Base-by-base conservation (phyloP, 2,888 invertebrate species). In the Ormyrus rosae region DNA sequence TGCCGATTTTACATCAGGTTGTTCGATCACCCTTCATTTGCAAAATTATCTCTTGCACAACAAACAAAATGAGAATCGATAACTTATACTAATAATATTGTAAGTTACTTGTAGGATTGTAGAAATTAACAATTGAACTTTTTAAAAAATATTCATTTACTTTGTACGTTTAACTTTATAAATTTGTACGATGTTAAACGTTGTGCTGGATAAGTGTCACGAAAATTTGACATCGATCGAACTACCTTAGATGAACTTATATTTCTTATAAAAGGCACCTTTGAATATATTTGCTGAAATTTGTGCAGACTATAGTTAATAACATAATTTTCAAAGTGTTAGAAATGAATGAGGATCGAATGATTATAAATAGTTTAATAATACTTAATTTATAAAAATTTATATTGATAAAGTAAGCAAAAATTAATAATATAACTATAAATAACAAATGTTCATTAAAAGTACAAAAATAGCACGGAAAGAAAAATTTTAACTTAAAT, bases 101-200 rank as follows among this genome's bases (percentile, higher is more conserved):
- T 34, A 34, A 34, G 34, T 34, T 34, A 34, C 34, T 34, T 34
- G 34, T 34, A 34, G 34, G 34, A 34, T 34, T 4, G 34, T 34
- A 34, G 4, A 34, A 34, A 34, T 34, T 34, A 34, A 34, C 34
- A 34, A 34, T 34, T 34, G 34, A 34, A 34, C 34, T 34, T 76
- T 68, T 19, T 60, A 77, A 74, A 56, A 69, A 56, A 73, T 64
- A 48, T 48, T 19, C 64, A 63, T 64, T 65, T 71, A 67, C 19
- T 78, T 72, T 64, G 56, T 71, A 67, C 65, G 60, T 51, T 51
- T 70, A 56, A 72, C 53, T 60, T 65, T 53, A 68, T 19, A 34
- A 70, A 75, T 80, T 80, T 80, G 70, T 80, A 70, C 70, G 60
- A 34, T 74, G 53, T 9, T 63, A 68, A 13, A 69, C 55, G n/a